These are phyloP conservation scores for Pegea sp. DNA, from an alignment of 23 tunicate genomes.

Conservation along the genomic window DNA sequence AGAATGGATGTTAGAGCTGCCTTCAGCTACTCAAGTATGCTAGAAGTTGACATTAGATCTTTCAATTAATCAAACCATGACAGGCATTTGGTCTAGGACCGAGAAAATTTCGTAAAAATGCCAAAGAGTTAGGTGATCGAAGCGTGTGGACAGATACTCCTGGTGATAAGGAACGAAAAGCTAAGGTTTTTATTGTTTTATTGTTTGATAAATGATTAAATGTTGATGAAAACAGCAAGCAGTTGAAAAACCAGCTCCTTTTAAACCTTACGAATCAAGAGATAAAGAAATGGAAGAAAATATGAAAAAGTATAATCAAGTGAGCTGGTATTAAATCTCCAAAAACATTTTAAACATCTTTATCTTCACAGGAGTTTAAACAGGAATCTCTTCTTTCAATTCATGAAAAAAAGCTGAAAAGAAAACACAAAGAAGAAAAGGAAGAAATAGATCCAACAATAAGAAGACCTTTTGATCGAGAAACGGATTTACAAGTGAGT, in stretches of 20 bases:
- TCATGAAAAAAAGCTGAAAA: constrained; percentile 62
- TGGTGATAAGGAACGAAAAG: constrained; percentile 29
- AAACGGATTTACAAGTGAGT: constrained; percentile 53
- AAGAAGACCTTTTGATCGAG: constrained; percentile 85
- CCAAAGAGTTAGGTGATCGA: constrained; percentile 51
- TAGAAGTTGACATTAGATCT: background rate
- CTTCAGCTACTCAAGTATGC: constrained; percentile 43
- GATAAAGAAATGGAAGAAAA: too few species aligned
- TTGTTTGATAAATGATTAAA: background rate
- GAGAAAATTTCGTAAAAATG: constrained; percentile 38
- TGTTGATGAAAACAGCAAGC: too few species aligned
- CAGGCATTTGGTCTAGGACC: constrained; percentile 76
- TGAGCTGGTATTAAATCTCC: too few species aligned
- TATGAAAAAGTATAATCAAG: background rate
- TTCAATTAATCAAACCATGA: background rate
- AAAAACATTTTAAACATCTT: background rate
- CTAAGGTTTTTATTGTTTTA: constrained; percentile 1
- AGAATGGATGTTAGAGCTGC: constrained; percentile 89
- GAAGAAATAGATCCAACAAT: constrained; percentile 18
- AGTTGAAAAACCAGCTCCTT: too few species aligned
- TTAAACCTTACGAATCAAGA: too few species aligned
- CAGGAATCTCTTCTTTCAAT: constrained; percentile 54
- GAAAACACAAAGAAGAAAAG: constrained; percentile 62
- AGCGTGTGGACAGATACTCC: constrained; percentile 94
- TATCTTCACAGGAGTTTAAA: background rate